phyloP scores from a whole-genome alignment of 2,888 invertebrate genomes.

The Orthosia gothica region DNA sequence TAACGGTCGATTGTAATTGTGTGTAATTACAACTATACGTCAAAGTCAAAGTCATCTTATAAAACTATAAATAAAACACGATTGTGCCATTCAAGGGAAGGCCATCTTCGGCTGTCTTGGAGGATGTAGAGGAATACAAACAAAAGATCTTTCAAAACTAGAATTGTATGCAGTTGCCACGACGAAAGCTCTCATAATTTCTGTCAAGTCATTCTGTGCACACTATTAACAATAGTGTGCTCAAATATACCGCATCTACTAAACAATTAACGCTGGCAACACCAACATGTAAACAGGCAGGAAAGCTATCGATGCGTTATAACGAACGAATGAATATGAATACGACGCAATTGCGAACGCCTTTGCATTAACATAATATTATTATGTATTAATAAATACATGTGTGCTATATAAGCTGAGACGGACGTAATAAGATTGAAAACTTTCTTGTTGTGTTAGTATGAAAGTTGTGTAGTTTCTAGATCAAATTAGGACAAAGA shows the following conservation, averaged over 20 bases:
- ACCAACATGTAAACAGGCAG: conserved; percentile 64
- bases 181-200: neutral
- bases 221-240: conserved; percentile 38
- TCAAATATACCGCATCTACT: conserved; percentile 51
- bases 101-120: neutral
- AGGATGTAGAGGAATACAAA: neutral
- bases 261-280: neutral
- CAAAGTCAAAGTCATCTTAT: too few relatives aligned
- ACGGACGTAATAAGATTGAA: neutral
- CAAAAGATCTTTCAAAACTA: neutral
- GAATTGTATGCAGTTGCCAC: too few relatives aligned
- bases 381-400: conserved; percentile 68
- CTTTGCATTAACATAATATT: conserved; percentile 82
- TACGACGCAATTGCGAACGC: conserved; percentile 82
- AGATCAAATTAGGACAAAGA: neutral
- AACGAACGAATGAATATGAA: conserved; percentile 91
- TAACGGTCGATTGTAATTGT: neutral
- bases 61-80: neutral
- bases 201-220: conserved; percentile 14
- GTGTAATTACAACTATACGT: too few relatives aligned
- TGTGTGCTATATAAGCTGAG: conserved; percentile 5
- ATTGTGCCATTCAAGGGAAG: neutral
- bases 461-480: neutral
- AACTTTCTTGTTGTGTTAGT: neutral
- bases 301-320: conserved; percentile 86